These are phyloP conservation scores for Hyla sarda DNA, from an alignment of 2,113 vertebrate genomes.

Conservation along the genomic window DNA sequence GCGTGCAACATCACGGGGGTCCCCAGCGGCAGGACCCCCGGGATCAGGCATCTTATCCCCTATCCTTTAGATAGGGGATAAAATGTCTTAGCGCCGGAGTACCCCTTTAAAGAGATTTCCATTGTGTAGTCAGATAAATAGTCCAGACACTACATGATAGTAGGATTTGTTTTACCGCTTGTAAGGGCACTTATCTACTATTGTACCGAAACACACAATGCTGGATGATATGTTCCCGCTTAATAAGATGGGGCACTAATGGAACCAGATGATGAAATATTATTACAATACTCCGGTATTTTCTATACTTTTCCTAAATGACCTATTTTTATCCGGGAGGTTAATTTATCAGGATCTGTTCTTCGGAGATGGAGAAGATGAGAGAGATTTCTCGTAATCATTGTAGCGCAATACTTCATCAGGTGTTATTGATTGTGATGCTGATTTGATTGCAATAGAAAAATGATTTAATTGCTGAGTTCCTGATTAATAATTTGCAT, in stretches of 20 bases:
- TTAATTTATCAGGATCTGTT: not conserved
- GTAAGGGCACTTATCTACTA: not conserved
- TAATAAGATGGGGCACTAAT: not conserved
- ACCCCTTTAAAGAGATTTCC: too few relatives aligned
- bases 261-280: not conserved
- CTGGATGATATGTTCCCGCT: not conserved
- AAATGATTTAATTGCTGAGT: constrained; percentile 18
- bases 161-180: not conserved
- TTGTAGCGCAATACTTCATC: not conserved
- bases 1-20: too few relatives aligned
- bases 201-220: not conserved
- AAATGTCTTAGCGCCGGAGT: too few relatives aligned
- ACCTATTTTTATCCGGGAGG: not conserved
- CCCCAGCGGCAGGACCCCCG: too few relatives aligned
- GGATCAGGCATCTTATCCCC: too few relatives aligned
- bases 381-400: not conserved
- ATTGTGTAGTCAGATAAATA: too few relatives aligned
- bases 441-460: constrained; percentile 35
- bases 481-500: constrained; percentile 31
- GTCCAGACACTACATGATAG: too few relatives aligned
- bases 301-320: not conserved
- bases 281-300: not conserved
- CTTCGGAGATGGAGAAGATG: not conserved
- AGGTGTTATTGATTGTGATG: constrained; percentile 2
- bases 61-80: too few relatives aligned